Base-by-base conservation (phyloP, 2,888 invertebrate species). In the Cantharis rustica region DNA sequence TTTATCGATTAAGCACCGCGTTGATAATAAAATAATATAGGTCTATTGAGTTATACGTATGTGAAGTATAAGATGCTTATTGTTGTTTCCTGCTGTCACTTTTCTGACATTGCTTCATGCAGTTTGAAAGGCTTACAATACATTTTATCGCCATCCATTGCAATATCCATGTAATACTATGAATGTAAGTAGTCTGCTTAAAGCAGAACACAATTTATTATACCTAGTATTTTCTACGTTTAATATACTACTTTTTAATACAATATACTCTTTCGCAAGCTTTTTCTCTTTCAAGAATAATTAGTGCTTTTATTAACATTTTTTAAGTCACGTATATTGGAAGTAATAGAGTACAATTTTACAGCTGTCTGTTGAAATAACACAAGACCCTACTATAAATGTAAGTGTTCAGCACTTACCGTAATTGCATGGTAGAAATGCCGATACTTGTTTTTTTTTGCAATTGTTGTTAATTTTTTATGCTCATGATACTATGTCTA, bases 401-500 rank as follows among this genome's bases (percentile, higher is more conserved):
- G 68, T 68, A 73, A 73, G 73, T 73, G 73, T 73, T 73, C 15
- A 47, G 73, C 73, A 73, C 73, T 73, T 73, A 61, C 68, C 17
- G 73, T 73, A 73, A 73, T 73, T 73, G 73, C 68, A 68, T 73
- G 73, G 26, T 61, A 61, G 68, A 68, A 73, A 73, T 68, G 16
- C 68, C 68, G 68, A 73, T 73, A 71, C 20, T 23, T 17, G 16
- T 66, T 31, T 31, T n/a, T 31, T 5, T 31, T 31, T 31, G 31
- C 31, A 31, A 4, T 31, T 31, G 31, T 27, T 13, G 31, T 13
- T 31, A 31, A 31, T 31, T 13, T 31, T 31, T 31, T 31, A 31
- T 31, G 31, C 5, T 31, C 13, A 3, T 31, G 31, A 31, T 31
- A 31, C 31, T n/a, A 31, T n/a, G 13, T n/a, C 27, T 13, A n/a